Percentiles rank a stretch among this genome's conserved stretches.
phyloP scores from a whole-genome alignment of 2,888 invertebrate species.

The Rhagophthalmus giganteus region DNA sequence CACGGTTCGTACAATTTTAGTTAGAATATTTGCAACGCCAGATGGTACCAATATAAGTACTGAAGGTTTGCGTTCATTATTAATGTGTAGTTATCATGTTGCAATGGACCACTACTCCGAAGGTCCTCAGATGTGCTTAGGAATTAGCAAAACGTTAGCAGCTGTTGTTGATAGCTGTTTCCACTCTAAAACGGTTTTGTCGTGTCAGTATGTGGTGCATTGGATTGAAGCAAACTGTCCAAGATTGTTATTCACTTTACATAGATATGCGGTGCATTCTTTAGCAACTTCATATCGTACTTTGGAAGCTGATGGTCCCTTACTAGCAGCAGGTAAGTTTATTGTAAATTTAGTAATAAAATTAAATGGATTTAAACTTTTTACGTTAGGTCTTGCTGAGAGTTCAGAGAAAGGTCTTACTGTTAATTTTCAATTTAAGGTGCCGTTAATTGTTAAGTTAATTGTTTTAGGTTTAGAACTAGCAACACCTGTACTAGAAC shows the following conservation, averaged over 20 bases:
- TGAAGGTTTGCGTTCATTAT: slow-evolving; percentile 66
- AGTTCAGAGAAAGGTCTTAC: slow-evolving; percentile 3
- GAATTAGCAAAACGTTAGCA: slow-evolving; percentile 71
- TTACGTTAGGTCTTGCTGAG: background rate
- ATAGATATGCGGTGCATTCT: slow-evolving; percentile 62
- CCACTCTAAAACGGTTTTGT: slow-evolving; percentile 74
- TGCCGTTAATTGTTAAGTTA: background rate
- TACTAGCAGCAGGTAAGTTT: slow-evolving; percentile 48
- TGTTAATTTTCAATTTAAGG: background rate
- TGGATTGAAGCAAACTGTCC: slow-evolving; percentile 82
- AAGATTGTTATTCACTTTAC: slow-evolving; percentile 73
- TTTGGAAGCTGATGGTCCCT: slow-evolving; percentile 48
- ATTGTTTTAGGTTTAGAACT: slow-evolving; percentile 61
- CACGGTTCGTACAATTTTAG: slow-evolving; percentile 68
- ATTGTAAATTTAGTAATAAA: too few relatives aligned
- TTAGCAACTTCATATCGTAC: slow-evolving; percentile 63
- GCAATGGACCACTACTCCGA: slow-evolving; percentile 80
- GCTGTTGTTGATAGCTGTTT: slow-evolving; percentile 80
- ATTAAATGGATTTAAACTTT: too few relatives aligned
- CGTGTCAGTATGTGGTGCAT: slow-evolving; percentile 75
- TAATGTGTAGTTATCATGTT: slow-evolving; percentile 75
- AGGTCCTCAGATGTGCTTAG: slow-evolving; percentile 59
- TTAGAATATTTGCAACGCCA: slow-evolving; percentile 62
- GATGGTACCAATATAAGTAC: slow-evolving; percentile 64
- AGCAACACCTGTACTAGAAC: slow-evolving; percentile 74